Conservation (phyloP, 2,113 vertebrate species). For the Dunckerocampus dactyliophorus region DNA sequence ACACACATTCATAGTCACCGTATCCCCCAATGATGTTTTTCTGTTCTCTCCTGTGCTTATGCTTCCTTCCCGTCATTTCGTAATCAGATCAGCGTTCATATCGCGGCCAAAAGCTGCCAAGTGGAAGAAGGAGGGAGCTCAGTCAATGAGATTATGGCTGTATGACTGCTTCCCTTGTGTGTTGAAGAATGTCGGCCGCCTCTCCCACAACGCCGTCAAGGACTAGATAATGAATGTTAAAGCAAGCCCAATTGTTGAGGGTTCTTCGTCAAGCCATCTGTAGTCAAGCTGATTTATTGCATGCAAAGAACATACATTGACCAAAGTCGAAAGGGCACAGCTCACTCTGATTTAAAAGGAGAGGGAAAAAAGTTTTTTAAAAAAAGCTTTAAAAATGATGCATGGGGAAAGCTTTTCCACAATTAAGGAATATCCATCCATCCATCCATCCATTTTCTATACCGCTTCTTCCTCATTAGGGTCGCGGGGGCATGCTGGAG, state of each 20-base stretch:
- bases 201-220: constrained; percentile 16
- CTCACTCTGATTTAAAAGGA: no score
- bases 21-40: constrained; percentile 38
- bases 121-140: constrained; percentile 54
- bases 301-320: neutral
- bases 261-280: neutral
- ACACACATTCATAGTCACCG: constrained; percentile 47
- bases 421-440: no score
- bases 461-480: no score
- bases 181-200: constrained; percentile 35
- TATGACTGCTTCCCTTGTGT: constrained; percentile 51
- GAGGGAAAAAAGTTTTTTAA: no score
- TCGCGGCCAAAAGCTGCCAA: constrained; percentile 59
- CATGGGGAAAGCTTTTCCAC: no score
- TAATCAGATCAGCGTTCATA: constrained; percentile 67
- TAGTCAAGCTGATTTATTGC: neutral
- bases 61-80: constrained; percentile 57
- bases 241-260: neutral
- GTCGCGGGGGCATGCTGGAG: no score
- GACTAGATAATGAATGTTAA: constrained; percentile 30
- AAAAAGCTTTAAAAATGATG: no score
- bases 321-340: no score
- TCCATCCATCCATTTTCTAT: no score
- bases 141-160: constrained; percentile 62
- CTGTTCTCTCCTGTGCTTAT: constrained; percentile 42